Percentiles rank a stretch among this genome's conserved stretches.
Conservation (phyloP, 2,888 invertebrate species). For the Fragum sueziense region DNA sequence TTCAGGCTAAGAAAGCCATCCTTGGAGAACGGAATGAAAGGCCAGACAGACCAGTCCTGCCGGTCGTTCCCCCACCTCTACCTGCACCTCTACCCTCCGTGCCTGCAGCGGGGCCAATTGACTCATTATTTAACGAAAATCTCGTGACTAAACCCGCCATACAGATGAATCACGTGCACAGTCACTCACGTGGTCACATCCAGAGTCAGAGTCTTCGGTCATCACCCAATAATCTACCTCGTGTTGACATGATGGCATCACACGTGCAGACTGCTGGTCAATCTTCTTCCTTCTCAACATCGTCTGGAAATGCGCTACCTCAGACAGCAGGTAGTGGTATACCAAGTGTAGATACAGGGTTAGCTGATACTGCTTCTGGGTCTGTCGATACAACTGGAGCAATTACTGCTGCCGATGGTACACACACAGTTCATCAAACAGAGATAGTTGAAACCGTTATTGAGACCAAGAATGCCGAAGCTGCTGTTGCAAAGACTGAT, state of each 20-base stretch:
- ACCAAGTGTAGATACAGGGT: not conserved
- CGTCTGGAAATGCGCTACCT: not conserved
- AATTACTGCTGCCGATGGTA: conserved; percentile 4
- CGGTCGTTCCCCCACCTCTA: no score
- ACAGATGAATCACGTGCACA: conserved; percentile 8
- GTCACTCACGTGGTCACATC: conserved; percentile 15
- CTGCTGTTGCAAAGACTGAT: conserved; percentile 35
- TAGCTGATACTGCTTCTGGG: not conserved
- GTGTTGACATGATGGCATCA: not conserved
- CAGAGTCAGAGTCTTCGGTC: not conserved
- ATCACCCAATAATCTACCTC: not conserved
- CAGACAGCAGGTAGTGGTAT: not conserved
- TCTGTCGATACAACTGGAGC: not conserved
- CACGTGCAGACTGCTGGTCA: conserved; percentile 5
- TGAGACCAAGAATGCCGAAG: conserved; percentile 39
- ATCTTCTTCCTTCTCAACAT: not conserved
- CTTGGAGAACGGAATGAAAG: conserved; percentile 8
- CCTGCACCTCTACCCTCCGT: conserved; percentile 12
- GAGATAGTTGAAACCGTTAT: conserved; percentile 49
- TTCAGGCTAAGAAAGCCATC: conserved; percentile 21
- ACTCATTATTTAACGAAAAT: conserved; percentile 16
- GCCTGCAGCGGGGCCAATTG: conserved; percentile 20
- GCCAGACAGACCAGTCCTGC: not conserved
- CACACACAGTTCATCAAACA: conserved; percentile 41
- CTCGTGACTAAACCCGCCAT: not conserved